Percentiles rank a stretch among this genome's conserved stretches.
phyloP scores from a whole-genome alignment of 2,113 vertebrate genomes.

The Pipa parva region DNA sequence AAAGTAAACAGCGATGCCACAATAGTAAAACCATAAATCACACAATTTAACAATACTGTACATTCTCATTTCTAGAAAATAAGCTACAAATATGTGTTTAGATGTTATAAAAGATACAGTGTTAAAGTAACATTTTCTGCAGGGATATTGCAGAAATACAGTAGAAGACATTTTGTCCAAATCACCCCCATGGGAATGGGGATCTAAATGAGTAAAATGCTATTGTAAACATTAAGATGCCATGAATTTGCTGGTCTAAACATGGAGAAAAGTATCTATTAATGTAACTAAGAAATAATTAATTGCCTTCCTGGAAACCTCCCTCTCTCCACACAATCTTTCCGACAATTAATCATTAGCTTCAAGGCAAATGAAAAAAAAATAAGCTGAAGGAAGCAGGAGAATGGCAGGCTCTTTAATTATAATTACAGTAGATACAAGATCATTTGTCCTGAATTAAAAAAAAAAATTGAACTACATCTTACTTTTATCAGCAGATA shows the following conservation, averaged over 20 bases:
- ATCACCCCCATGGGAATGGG: slow-evolving; percentile 4
- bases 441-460: slow-evolving; percentile 39
- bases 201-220: slow-evolving; percentile 26
- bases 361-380: slow-evolving; percentile 43
- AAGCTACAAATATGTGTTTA: no score
- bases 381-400: slow-evolving; percentile 53
- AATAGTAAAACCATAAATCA: no score
- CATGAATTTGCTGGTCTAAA: slow-evolving; percentile 39
- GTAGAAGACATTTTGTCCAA: slow-evolving; percentile 4
- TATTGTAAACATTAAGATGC: slow-evolving; percentile 39
- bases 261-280: slow-evolving; percentile 31
- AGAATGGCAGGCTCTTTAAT: slow-evolving; percentile 47
- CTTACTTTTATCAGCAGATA: slow-evolving; percentile 51
- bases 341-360: slow-evolving; percentile 46
- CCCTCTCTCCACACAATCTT: slow-evolving; percentile 34
- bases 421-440: slow-evolving; percentile 46
- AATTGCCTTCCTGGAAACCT: slow-evolving; percentile 30
- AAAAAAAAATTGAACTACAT: slow-evolving; percentile 47
- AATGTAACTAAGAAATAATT: slow-evolving; percentile 30
- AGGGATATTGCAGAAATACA: background rate
- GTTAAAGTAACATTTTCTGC: no score
- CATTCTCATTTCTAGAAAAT: no score
- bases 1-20: no score
- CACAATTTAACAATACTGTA: no score
- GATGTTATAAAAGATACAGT: no score